A percentile compares a stretch with the other conserved stretches of the same genome.
These are phyloP conservation scores for Hiodon alosoides DNA, from an alignment of 2,113 vertebrate genomes.

Conservation along the genomic window DNA sequence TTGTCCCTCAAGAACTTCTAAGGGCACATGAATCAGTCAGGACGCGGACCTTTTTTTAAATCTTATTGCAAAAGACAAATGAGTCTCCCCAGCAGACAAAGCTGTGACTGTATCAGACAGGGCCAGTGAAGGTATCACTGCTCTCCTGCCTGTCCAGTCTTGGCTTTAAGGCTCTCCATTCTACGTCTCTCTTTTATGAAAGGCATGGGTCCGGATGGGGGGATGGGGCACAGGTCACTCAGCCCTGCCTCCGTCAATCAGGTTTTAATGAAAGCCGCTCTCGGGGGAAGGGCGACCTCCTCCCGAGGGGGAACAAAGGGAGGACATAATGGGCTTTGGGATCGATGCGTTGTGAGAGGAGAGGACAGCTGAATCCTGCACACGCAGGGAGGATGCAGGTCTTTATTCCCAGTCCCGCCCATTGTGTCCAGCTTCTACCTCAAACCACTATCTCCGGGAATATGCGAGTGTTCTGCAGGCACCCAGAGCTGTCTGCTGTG, in stretches of 20 bases:
- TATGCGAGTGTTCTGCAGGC: too few species aligned
- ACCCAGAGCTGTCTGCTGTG: too few species aligned
- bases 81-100: constrained; percentile 25
- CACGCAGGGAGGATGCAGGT: background rate
- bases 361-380: constrained; percentile 23
- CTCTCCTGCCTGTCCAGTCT: constrained; percentile 31
- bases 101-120: constrained; percentile 35
- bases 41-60: constrained; percentile 9
- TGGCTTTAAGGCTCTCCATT: too few species aligned
- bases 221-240: constrained; percentile 40
- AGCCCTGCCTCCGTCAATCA: constrained; percentile 44
- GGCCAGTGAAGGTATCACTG: constrained; percentile 37
- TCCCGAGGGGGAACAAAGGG: constrained; percentile 42
- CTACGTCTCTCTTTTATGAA: too few species aligned
- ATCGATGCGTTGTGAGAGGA: constrained; percentile 43
- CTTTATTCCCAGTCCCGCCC: too few species aligned
- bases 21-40: too few species aligned
- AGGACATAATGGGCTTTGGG: constrained; percentile 31
- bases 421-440: background rate
- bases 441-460: too few species aligned
- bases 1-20: too few species aligned
- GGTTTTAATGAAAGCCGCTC: constrained; percentile 44
- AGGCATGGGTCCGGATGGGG: too few species aligned
- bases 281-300: constrained; percentile 33
- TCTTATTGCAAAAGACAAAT: constrained; percentile 50